Evolutionary conservation across 1,140 invertebrate species (phyloP).

Genomic region (Aplysia californica): DNA sequence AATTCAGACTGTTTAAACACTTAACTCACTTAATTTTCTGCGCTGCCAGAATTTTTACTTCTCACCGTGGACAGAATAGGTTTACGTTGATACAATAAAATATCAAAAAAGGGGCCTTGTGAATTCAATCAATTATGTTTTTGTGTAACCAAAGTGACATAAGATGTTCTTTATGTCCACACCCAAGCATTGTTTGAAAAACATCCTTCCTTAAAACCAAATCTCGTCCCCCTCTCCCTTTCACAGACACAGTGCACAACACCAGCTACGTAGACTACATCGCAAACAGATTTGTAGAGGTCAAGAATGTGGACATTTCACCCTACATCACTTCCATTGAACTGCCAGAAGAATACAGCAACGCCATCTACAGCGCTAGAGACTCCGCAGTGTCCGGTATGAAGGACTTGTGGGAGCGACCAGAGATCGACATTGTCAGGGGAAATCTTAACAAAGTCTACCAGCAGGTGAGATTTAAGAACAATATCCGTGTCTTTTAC

Average conservation of each 20-base stretch:
- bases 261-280: not conserved
- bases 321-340: not conserved
- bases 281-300: not conserved
- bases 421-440: not conserved
- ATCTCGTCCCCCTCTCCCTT: not conserved
- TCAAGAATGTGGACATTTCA: not conserved
- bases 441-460: not conserved
- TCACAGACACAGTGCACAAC: not conserved
- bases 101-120: too few relatives aligned
- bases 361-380: not conserved
- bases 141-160: too few relatives aligned
- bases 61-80: too few relatives aligned
- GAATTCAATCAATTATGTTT: too few relatives aligned
- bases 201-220: not conserved
- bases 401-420: not conserved
- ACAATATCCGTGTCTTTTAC: too few relatives aligned
- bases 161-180: too few relatives aligned
- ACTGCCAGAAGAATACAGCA: constrained; percentile 1
- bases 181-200: too few relatives aligned
- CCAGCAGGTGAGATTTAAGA: too few relatives aligned
- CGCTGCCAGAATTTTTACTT: too few relatives aligned
- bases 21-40: too few relatives aligned
- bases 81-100: too few relatives aligned
- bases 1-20: too few relatives aligned
- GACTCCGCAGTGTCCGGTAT: not conserved